Percentiles rank a stretch among this genome's conserved stretches.
phyloP scores from a whole-genome alignment of 2,888 invertebrate genomes.

The Agrotis segetum region DNA sequence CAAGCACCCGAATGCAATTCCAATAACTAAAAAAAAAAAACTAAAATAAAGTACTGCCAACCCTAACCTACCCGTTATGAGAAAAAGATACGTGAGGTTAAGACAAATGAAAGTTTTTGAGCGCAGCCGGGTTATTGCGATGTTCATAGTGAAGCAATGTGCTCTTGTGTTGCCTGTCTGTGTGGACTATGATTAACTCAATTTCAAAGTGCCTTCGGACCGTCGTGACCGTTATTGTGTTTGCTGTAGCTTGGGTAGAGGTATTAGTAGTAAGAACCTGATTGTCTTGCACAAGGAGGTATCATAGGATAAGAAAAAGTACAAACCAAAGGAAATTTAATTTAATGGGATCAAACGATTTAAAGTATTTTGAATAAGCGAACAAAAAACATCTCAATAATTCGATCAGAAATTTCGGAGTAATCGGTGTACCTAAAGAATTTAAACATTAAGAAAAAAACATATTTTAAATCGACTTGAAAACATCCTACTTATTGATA shows the following conservation, averaged over 20 bases:
- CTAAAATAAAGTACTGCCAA: conserved; percentile 21
- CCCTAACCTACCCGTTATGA: conserved; percentile 55
- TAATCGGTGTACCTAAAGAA: too few relatives aligned
- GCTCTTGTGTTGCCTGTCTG: conserved; percentile 34
- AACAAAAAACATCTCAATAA: too few relatives aligned
- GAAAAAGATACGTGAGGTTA: conserved; percentile 70
- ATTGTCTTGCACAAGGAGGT: neutral
- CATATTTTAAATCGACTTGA: too few relatives aligned
- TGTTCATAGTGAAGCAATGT: conserved; percentile 33
- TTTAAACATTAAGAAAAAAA: too few relatives aligned
- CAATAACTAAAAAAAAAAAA: conserved; percentile 44
- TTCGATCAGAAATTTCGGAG: too few relatives aligned
- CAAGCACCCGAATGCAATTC: neutral
- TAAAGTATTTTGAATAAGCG: too few relatives aligned
- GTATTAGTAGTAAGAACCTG: neutral
- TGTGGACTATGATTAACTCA: conserved; percentile 21
- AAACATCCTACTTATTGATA: too few relatives aligned
- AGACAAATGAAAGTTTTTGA: conserved; percentile 69
- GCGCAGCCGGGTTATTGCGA: conserved; percentile 61
- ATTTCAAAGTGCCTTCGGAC: conserved; percentile 16
- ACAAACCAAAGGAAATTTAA: too few relatives aligned
- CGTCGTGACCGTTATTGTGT: conserved; percentile 5
- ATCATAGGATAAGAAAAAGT: neutral
- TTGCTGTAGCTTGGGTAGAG: neutral
- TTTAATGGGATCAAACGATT: too few relatives aligned